Evolutionary conservation across 2,113 vertebrate genomes (phyloP).

Genomic region (Paraplagusia blochii): DNA sequence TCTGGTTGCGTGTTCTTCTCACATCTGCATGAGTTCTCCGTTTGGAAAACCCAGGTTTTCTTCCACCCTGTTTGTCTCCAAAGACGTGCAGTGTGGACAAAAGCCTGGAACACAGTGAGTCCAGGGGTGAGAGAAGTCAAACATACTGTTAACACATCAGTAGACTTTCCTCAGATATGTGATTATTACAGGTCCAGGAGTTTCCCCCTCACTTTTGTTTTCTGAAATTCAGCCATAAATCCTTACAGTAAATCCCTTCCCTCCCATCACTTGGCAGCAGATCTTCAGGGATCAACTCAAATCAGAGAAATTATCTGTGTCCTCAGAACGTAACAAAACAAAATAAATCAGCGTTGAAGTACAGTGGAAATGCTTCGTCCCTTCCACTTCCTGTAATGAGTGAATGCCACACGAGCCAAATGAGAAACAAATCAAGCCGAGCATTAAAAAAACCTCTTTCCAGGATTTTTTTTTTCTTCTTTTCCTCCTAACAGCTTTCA

Average conservation of each 20-base stretch:
- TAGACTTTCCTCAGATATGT: not conserved
- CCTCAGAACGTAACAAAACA: not conserved
- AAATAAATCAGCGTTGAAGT: not conserved
- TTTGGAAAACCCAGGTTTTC: no score
- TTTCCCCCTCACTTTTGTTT: slow-evolving; percentile 2
- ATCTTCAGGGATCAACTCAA: not conserved
- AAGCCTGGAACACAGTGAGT: not conserved
- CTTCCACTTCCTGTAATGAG: slow-evolving; percentile 13
- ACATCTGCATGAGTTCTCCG: no score
- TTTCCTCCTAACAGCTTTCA: not conserved
- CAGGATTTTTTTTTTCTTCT: not conserved
- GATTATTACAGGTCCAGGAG: not conserved
- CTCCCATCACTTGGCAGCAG: not conserved
- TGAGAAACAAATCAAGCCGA: slow-evolving; percentile 8
- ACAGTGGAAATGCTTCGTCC: not conserved
- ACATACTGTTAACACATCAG: not conserved
- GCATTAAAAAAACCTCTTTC: not conserved
- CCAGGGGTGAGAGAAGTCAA: not conserved
- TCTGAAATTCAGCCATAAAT: slow-evolving; percentile 1
- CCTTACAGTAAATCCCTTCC: slow-evolving; percentile 12
- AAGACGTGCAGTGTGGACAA: not conserved
- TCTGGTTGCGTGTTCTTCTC: no score
- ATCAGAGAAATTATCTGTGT: not conserved
- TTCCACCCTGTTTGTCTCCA: no score
- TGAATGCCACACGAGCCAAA: slow-evolving; percentile 18